Conservation (phyloP, 2,113 vertebrate genomes). For the Petroica traversi region DNA sequence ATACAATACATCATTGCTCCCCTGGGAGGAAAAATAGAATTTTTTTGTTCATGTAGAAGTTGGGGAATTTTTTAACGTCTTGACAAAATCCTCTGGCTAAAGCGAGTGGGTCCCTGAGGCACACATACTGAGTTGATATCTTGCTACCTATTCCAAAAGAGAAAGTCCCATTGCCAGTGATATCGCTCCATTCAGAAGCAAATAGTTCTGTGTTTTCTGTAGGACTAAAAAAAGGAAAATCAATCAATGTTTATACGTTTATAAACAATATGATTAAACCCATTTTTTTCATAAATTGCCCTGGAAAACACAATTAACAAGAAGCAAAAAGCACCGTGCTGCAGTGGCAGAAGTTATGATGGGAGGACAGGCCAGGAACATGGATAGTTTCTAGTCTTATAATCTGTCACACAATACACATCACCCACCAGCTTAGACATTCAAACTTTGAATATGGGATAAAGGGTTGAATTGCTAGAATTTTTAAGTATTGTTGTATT, state of each 20-base stretch:
- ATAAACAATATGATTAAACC: not conserved
- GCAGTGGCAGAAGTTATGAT: not conserved
- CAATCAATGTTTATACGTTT: not conserved
- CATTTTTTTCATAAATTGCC: not conserved
- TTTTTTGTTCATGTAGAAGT: not conserved
- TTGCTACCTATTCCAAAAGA: not conserved
- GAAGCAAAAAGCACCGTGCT: not conserved
- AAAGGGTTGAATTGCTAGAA: not conserved
- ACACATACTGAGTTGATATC: not conserved
- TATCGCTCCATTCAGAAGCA: not conserved
- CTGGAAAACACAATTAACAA: not conserved
- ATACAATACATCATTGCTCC: not conserved
- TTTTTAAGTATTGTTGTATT: not conserved
- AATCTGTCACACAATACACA: not conserved
- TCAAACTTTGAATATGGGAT: not conserved
- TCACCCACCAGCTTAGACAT: not conserved
- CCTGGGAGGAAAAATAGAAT: not conserved
- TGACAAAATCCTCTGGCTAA: not conserved
- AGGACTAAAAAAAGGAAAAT: not conserved
- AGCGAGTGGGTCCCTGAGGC: rapidly evolving
- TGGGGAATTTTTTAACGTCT: not conserved
- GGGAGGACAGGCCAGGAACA: not conserved
- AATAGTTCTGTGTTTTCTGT: not conserved
- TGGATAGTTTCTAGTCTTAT: not conserved
- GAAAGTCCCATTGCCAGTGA: not conserved